Evolutionary conservation across 2,888 invertebrate species (phyloP), one percentile per base, ranked within the genome.

Genomic region (Caenorhabditis sp.): DNA sequence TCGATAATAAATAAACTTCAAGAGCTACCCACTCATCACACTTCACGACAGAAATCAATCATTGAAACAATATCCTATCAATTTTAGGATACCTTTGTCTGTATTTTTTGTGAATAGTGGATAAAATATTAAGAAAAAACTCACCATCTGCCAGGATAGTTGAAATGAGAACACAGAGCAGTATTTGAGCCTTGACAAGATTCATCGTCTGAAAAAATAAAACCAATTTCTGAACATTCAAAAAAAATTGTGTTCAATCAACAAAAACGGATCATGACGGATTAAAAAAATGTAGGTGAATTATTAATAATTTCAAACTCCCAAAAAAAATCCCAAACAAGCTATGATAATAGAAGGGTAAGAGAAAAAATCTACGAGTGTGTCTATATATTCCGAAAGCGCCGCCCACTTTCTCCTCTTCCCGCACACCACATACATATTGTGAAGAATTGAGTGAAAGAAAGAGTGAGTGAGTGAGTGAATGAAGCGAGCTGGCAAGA

Each of bases 1-100:
- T 43, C 43, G 43, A 43, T 43, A 43, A 43, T 43, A 43, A 43
- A 43, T 43, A 43, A 43, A 43, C 43, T 43, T 43, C 43, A 43
- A 43, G 43, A 43, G 43, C 43, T 43, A 14, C 43, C 43, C 43
- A 43, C 43, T 43, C 43, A 43, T 43, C 43, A 43, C 43, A 43
- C 12, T 43, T 43, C 43, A 43, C 43, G 43, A 43, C 10, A 14
- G 14, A 43, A 43, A 43, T 43, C 10, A 43, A 14, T 31, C 31
- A 10, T 4, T 31, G 31, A 31, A 31, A 31, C 4, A 31, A 31
- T 31, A 31, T 31, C 31, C 4, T 31, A 31, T 31, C 31, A n/a
- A n/a, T n/a, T n/a, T n/a, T n/a, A n/a, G n/a, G n/a, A n/a, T n/a
- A n/a, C n/a, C 36, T 36, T 36, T 36, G 36, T 17, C 17, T 43